Evolutionary conservation across 2,113 vertebrate genomes (phyloP), one percentile per base, ranked within the genome.

Genomic region (Verasper variegatus): DNA sequence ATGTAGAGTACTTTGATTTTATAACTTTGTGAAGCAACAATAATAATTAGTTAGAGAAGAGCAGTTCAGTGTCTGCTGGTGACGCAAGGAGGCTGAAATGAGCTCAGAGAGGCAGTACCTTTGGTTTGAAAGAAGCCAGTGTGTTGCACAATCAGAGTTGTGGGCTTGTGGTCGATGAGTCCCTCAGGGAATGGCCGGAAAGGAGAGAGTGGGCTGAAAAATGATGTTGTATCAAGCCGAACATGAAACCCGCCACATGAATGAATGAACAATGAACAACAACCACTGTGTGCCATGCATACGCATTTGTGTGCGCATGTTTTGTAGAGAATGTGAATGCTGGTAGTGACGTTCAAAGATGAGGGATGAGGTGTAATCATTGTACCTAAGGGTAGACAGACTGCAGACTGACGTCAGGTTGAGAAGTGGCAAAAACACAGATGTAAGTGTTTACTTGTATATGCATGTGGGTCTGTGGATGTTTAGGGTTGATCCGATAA

Each of bases 201-300:
- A 85, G 76, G 82, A 84, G 88, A 83, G 78, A 87, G 91, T 88
- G 79, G 91, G 90, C 76, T 81, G 82, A 89, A 90, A 90, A 92
- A 90, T 88, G 80, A 89, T 81, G 89, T 85, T 72, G 83, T 83
- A 87, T 83, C 86, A 76, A 83, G 81, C 90, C 89, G 91, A 86
- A 87, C 88, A 87, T 85, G 86, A 92, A 92, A 82, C 84, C 70
- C 81, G 86, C 76, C 57, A 73, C 84, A 92, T 92, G 91, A 92
- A 94, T 94, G 92, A 94, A 94, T 95, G 93, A 89, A 94, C 93
- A 93, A 93, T 91, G 90, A 91, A 92, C 93, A 94, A 92, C 88
- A 84, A 78, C 74, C 71, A 81, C 81, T 87, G 85, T 90, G 91
- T 84, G 88, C 78, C 80, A 45, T 67, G 68, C 6, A 65, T 59